Conservation (phyloP, 2,888 invertebrate genomes). For the Camptogramma bilineatum region DNA sequence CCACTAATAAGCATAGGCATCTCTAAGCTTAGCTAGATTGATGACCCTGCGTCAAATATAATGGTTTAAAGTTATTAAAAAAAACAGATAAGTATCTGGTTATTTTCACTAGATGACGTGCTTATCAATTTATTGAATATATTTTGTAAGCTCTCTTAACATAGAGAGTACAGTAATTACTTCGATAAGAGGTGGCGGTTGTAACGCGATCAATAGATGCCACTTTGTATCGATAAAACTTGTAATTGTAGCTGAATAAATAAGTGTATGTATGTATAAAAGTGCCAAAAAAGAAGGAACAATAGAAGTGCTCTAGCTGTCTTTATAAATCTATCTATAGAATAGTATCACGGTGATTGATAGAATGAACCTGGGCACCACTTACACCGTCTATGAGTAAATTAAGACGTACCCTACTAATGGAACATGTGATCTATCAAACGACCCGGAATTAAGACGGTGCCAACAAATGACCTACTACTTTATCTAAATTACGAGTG, state of each 20-base stretch:
- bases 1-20: too few species aligned
- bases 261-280: too few species aligned
- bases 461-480: conserved; percentile 52
- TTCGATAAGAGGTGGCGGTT: conserved; percentile 70
- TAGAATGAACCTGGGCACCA: conserved; percentile 69
- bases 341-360: conserved; percentile 62
- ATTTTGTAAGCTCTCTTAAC: conserved; percentile 16
- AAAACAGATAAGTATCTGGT: too few species aligned
- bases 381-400: conserved; percentile 68
- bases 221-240: conserved; percentile 70
- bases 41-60: too few species aligned
- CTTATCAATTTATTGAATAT: not conserved
- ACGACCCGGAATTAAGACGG: conserved; percentile 68
- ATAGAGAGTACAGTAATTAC: conserved; percentile 58
- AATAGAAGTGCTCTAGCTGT: conserved; percentile 12
- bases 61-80: too few species aligned
- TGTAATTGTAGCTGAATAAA: conserved; percentile 48
- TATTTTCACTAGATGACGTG: not conserved
- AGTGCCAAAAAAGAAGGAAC: too few species aligned
- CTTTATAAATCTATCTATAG: not conserved
- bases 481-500: conserved; percentile 68
- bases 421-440: conserved; percentile 77
- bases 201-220: conserved; percentile 74
- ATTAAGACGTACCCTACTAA: conserved; percentile 75
- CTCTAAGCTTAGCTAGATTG: too few species aligned